Conservation (phyloP, 2,888 invertebrate genomes). For the Cepaea hortensis region DNA sequence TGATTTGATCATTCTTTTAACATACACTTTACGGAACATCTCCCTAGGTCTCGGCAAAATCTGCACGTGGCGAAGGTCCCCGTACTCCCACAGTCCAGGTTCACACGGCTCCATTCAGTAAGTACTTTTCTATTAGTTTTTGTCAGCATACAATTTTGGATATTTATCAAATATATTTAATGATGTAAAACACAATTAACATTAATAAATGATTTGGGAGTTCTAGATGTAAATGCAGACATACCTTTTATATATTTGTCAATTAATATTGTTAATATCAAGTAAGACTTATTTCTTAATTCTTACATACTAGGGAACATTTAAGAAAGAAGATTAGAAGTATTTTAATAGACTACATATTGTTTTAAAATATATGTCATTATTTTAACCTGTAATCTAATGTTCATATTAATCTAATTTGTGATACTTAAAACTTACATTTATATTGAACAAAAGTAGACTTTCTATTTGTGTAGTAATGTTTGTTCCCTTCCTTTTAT, state of each 20-base stretch:
- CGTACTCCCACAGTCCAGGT: conserved; percentile 95
- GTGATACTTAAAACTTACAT: not conserved
- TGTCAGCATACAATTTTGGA: not conserved
- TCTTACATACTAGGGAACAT: too few species aligned
- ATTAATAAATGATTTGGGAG: too few species aligned
- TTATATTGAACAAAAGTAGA: not conserved
- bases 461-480: not conserved
- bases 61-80: conserved; percentile 93
- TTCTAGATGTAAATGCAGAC: too few species aligned
- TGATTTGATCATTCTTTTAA: too few species aligned
- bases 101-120: conserved; percentile 98
- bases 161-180: too few species aligned
- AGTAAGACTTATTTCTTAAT: too few species aligned
- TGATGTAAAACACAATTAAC: not conserved
- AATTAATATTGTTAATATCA: too few species aligned
- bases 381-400: not conserved
- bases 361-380: too few species aligned
- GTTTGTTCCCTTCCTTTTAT: not conserved
- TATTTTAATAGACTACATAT: too few species aligned
- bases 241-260: too few species aligned
- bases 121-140: conserved; percentile 78
- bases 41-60: conserved; percentile 87
- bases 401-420: not conserved
- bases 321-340: too few species aligned
- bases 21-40: not conserved